Percentiles rank a stretch among this genome's conserved stretches.
phyloP scores from a whole-genome alignment of 2,113 vertebrate species.

The Hydropotes inermis region DNA sequence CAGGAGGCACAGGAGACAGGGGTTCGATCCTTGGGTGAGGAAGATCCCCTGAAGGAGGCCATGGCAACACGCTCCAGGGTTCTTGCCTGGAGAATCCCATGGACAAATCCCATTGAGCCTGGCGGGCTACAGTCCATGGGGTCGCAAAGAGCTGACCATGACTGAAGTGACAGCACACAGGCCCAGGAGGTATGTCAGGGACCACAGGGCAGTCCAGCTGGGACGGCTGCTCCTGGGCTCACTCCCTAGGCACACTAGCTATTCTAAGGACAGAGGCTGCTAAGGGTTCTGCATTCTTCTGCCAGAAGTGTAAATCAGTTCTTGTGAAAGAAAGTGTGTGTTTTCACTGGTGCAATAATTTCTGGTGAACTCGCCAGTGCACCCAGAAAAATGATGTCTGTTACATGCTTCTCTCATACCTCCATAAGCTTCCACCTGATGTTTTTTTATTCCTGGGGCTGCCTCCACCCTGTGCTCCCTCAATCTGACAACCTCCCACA shows the following conservation, averaged over 20 bases:
- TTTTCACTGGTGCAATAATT: neutral
- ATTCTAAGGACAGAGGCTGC: neutral
- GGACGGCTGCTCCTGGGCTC: fast-evolving
- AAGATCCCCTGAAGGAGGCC: neutral
- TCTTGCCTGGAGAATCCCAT: neutral
- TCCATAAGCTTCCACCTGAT: neutral
- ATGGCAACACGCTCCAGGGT: neutral
- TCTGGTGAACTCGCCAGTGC: neutral
- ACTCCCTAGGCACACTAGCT: neutral
- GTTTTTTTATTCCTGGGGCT: neutral
- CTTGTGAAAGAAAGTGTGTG: neutral
- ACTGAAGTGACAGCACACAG: neutral
- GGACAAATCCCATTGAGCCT: neutral
- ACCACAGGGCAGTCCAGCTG: no score
- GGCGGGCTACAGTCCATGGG: neutral
- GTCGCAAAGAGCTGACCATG: neutral
- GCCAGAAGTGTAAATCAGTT: neutral
- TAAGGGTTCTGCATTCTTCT: neutral
- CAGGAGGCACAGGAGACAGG: neutral
- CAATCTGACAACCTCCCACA: neutral
- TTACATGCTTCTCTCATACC: neutral
- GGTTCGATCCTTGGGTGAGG: neutral
- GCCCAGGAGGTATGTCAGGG: fast-evolving
- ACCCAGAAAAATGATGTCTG: neutral
- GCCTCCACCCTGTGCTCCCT: neutral